phyloP scores from a whole-genome alignment of 2,113 vertebrate genomes.

The Albula goreensis region DNA sequence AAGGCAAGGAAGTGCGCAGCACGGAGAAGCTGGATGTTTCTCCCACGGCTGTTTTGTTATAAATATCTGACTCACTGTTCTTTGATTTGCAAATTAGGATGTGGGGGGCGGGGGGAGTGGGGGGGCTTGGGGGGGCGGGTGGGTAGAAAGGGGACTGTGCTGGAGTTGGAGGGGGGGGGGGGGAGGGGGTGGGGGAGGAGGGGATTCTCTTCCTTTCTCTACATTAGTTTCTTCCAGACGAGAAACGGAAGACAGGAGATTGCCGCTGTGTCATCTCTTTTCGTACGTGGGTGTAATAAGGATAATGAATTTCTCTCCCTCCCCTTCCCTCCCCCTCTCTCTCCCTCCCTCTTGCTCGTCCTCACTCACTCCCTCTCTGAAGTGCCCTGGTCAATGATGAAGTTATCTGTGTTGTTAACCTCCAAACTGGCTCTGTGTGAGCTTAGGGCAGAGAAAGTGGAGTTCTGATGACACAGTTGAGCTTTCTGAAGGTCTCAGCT shows the following conservation, averaged over 20 bases:
- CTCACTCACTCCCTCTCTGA: neutral
- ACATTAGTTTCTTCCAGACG: conserved; percentile 9
- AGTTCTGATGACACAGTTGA: too few species aligned
- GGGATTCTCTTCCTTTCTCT: neutral
- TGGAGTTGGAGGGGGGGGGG: neutral
- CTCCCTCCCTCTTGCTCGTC: too few species aligned
- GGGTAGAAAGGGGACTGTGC: neutral
- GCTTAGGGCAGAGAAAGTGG: too few species aligned
- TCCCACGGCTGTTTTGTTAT: conserved; percentile 59
- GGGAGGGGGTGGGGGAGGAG: too few species aligned
- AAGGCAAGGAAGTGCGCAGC: conserved; percentile 30
- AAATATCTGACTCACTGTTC: conserved; percentile 63
- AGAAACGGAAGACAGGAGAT: neutral
- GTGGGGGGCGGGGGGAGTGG: neutral
- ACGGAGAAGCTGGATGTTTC: conserved; percentile 35
- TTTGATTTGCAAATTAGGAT: conserved; percentile 67
- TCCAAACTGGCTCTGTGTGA: too few species aligned
- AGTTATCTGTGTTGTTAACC: too few species aligned
- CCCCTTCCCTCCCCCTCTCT: too few species aligned
- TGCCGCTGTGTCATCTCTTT: conserved; percentile 23
- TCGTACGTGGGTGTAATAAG: conserved; percentile 12
- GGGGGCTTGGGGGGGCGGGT: conserved; percentile 18
- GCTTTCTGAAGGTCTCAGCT: too few species aligned
- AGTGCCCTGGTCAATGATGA: neutral
- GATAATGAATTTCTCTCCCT: neutral